Evolutionary conservation across 2,113 vertebrate genomes (phyloP), one percentile per base, ranked within the genome.

Genomic region (Cichladusa arquata): DNA sequence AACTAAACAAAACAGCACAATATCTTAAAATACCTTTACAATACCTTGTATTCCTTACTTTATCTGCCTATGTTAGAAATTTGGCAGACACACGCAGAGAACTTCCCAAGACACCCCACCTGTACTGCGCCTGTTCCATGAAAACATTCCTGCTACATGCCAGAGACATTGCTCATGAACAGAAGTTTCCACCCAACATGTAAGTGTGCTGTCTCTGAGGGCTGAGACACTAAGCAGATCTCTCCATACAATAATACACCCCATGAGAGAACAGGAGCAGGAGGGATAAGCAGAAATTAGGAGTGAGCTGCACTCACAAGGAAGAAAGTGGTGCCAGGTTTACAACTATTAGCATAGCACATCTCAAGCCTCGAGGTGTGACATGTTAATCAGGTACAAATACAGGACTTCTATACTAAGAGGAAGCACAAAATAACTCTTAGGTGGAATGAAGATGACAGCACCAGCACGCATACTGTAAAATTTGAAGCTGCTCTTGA

Each of bases 391-490:
- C 70, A 85, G 53, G 40, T 60, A 61, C 53, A 90, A 81, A 67
- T 4, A 47, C 16, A 76, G 18, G 38, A 74, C 33, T 67, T 0
- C 0, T 3, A 6, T 19, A 47, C 78, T 57, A 79, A 61, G 8
- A 53, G 1, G 11, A 65, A 62, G 56, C 20, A 81, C 25, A 81
- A 64, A 81, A 4, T 57, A 86, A 64, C 24, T 95, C 38, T 54
- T 54, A 40, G 0, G 4, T 31, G 34, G 36, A 86, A 48, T 42
- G 18, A 70, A 87, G 22, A 88, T 42, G 20, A 74, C 13, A 29
- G 65, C 16, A 60, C n/a, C 12, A 77, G 19, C 16, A 69, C 0
- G 1, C 7, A 29, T 2, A 28, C 11, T 0, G 25, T 62, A 53
- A 54, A 76, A 45, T 40, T 6, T 60, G 13, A 56, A 84, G 50